Conservation (phyloP, 2,888 invertebrate genomes). For the Pterostichus madidus region DNA sequence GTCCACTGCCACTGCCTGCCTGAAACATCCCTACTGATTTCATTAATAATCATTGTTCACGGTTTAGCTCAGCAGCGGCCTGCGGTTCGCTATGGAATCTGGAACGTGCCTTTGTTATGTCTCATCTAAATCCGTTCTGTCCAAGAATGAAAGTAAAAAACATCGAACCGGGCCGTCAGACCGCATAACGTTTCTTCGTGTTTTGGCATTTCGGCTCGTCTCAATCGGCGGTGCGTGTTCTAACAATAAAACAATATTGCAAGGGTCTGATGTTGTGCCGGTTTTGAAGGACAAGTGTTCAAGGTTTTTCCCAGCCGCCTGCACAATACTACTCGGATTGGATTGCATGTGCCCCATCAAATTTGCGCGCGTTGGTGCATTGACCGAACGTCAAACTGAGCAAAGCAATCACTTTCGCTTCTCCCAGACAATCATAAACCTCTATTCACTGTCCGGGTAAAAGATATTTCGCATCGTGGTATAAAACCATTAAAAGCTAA, state of each 20-base stretch:
- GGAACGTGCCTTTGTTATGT: constrained; percentile 43
- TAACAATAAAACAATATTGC: constrained; percentile 55
- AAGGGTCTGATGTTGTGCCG: constrained; percentile 27
- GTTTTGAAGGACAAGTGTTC: constrained; percentile 56
- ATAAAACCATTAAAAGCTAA: constrained; percentile 55
- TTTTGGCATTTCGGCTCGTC: constrained; percentile 48
- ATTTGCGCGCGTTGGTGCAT: constrained; percentile 44
- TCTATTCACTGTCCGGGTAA: constrained; percentile 8
- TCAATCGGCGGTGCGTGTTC: constrained; percentile 47
- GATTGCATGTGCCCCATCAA: constrained; percentile 13
- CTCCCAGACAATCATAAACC: constrained; percentile 17
- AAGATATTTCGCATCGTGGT: neutral
- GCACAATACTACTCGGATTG: constrained; percentile 46
- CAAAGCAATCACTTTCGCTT: constrained; percentile 42
- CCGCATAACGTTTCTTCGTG: constrained; percentile 26
- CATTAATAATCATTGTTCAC: constrained; percentile 51
- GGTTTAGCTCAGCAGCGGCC: neutral
- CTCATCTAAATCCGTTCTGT: constrained; percentile 31
- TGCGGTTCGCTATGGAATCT: constrained; percentile 35
- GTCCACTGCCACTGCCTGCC: neutral
- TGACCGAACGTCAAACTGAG: constrained; percentile 35
- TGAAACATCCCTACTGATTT: constrained; percentile 15
- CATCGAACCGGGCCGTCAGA: constrained; percentile 18
- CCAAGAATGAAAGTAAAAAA: constrained; percentile 46
- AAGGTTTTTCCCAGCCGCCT: constrained; percentile 48